These are phyloP conservation scores for Sander vitreus DNA, from an alignment of 2,113 vertebrate species.

Conservation along the genomic window DNA sequence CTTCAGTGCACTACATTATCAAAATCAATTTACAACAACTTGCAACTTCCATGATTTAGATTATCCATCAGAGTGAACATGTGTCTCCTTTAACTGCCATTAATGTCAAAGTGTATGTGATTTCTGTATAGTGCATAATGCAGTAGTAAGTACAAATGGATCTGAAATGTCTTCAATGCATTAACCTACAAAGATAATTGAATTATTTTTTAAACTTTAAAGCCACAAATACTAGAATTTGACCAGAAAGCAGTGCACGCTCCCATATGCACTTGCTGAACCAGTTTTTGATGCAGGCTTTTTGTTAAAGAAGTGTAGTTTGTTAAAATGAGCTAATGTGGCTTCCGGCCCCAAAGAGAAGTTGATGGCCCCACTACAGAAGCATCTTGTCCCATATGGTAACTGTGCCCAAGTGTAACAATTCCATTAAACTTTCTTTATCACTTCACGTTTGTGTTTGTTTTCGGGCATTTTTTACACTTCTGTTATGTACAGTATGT, in stretches of 20 bases:
- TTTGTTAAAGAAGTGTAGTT: neutral
- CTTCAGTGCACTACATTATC: neutral
- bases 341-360: neutral
- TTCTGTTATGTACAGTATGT: too few species aligned
- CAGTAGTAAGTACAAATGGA: neutral
- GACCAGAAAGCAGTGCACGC: neutral
- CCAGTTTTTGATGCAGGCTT: neutral
- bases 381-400: neutral
- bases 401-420: too few species aligned
- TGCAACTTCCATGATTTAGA: neutral
- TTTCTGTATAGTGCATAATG: neutral
- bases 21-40: neutral
- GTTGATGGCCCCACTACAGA: neutral
- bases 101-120: neutral
- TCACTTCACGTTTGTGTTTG: too few species aligned
- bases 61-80: neutral
- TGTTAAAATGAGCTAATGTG: neutral
- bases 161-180: constrained; percentile 8
- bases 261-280: neutral
- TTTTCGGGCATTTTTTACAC: too few species aligned
- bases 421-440: too few species aligned
- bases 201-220: neutral
- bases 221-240: neutral
- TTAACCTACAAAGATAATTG: neutral
- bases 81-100: neutral